Conservation (phyloP, 1,140 invertebrate genomes). For the Drosophila arawakana region DNA sequence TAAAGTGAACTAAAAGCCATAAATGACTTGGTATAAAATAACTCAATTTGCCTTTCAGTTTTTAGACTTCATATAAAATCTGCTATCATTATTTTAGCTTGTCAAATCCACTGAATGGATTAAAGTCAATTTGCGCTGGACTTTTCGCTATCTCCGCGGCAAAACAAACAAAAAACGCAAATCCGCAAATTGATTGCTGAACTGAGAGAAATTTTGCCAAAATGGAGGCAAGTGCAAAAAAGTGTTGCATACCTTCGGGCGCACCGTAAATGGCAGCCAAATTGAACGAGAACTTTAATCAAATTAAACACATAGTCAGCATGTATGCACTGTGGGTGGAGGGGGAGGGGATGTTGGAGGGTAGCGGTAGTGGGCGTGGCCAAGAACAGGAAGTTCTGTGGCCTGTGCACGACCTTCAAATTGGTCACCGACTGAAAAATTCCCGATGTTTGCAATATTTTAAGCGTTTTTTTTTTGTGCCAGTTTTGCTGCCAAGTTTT, state of each 20-base stretch:
- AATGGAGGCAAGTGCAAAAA: conserved; percentile 34
- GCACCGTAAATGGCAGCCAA: conserved; percentile 40
- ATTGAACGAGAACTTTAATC: conserved; percentile 64
- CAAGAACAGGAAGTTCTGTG: not conserved
- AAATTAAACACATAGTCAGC: conserved; percentile 52
- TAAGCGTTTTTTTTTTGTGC: conserved; percentile 1
- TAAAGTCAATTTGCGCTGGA: too few relatives aligned
- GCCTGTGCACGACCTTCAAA: conserved; percentile 3
- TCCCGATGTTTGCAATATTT: conserved; percentile 1
- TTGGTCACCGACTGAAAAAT: not conserved
- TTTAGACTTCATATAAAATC: too few relatives aligned
- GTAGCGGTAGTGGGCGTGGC: not conserved
- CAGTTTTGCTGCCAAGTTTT: conserved; percentile 36
- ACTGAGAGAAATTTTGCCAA: conserved; percentile 7
- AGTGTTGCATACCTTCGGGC: conserved; percentile 49
- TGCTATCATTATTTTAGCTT: too few relatives aligned
- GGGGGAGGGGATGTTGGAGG: not conserved
- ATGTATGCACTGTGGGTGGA: conserved; percentile 12
- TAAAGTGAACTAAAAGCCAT: too few relatives aligned
- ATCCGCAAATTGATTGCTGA: too few relatives aligned
- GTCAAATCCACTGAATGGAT: too few relatives aligned
- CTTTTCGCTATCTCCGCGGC: not conserved
- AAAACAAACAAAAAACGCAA: not conserved
- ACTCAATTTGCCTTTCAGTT: too few relatives aligned
- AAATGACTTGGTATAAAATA: too few relatives aligned